These are phyloP conservation scores for Calcarius ornatus DNA, from an alignment of 2,113 vertebrate genomes.

Conservation along the genomic window DNA sequence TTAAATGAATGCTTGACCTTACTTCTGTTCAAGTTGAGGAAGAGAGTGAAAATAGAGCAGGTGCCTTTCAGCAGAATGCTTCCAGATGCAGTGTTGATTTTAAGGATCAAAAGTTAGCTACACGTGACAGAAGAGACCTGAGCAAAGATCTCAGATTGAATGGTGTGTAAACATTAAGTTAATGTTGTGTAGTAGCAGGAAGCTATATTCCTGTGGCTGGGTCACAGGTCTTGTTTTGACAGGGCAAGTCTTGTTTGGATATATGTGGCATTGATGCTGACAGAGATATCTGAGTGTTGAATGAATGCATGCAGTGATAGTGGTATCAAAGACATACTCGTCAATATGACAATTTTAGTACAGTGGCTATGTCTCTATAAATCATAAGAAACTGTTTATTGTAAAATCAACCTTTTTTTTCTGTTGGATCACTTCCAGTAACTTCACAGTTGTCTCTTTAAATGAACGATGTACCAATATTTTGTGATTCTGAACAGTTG, in stretches of 20 bases:
- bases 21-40: neutral
- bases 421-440: neutral
- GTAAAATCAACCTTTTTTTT: neutral
- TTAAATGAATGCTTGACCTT: neutral
- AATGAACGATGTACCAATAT: neutral
- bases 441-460: neutral
- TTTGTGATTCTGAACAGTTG: neutral
- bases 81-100: neutral
- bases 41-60: neutral
- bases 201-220: neutral
- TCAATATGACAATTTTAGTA: neutral
- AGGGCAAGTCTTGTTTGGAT: slow-evolving; percentile 12
- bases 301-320: neutral
- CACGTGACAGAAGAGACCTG: neutral
- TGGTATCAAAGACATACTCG: neutral
- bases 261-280: neutral
- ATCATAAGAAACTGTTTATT: neutral
- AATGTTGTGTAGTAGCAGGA: neutral
- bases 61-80: neutral
- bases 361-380: neutral
- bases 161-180: neutral
- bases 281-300: neutral
- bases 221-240: slow-evolving; percentile 37
- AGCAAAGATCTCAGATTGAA: neutral
- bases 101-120: neutral